Conservation (phyloP, 2,797 vertebrate species). For the Sebastes glaucus region DNA sequence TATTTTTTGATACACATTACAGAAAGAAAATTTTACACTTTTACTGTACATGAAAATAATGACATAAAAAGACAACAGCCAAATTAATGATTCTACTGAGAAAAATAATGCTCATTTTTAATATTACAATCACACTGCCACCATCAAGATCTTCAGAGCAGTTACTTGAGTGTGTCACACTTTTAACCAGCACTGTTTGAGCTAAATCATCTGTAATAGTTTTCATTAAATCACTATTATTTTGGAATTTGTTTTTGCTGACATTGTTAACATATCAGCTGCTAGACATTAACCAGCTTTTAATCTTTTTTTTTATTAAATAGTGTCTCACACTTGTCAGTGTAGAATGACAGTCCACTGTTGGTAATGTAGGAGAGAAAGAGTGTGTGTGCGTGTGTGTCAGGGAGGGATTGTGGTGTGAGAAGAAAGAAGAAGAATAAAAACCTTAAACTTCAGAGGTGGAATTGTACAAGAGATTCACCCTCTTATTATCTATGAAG, state of each 20-base stretch:
- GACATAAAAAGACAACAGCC: neutral
- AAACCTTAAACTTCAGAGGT: neutral
- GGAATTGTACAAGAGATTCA: neutral
- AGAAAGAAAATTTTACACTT: neutral
- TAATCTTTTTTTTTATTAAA: neutral
- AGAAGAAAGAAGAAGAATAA: neutral
- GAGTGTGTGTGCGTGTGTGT: neutral
- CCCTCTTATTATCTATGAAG: slow-evolving; percentile 29
- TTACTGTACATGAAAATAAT: neutral
- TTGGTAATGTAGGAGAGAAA: neutral
- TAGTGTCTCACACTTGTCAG: neutral
- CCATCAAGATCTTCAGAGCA: neutral
- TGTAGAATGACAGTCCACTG: too few species aligned
- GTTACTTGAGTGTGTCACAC: neutral
- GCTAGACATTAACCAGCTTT: neutral
- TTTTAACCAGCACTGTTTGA: neutral
- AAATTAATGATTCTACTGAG: neutral
- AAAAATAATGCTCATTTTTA: neutral
- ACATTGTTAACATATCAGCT: neutral
- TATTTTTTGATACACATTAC: neutral
- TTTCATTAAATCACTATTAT: neutral
- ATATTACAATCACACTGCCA: neutral
- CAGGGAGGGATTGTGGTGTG: neutral
- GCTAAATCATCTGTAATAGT: neutral
- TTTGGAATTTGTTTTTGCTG: neutral